A percentile compares a stretch with the other conserved stretches of the same genome.
Evolutionary conservation across 2,113 vertebrate species (phyloP).

Genomic region (Craseonycteris thonglongyai): DNA sequence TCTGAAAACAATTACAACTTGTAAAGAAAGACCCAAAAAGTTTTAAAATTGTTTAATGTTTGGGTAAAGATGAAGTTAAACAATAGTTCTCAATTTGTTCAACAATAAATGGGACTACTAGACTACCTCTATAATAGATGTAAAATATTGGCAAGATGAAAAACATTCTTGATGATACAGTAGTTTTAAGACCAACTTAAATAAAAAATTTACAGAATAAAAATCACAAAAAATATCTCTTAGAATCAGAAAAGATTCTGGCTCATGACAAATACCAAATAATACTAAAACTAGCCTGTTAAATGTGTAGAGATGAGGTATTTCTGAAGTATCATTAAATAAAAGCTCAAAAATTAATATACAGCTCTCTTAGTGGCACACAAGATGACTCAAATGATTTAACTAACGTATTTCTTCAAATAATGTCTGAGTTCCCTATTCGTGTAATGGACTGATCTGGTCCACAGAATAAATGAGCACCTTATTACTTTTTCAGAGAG

Average conservation of each 20-base stretch:
- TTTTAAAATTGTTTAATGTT: constrained; percentile 6
- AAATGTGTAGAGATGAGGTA: background rate
- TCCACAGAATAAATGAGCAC: background rate
- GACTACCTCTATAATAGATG: background rate
- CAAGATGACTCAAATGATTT: background rate
- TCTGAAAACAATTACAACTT: background rate
- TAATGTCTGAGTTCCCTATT: background rate
- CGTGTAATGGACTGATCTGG: background rate
- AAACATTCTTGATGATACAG: background rate
- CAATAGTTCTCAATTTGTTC: background rate
- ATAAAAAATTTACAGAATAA: constrained; percentile 5
- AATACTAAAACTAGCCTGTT: background rate
- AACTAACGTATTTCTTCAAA: background rate
- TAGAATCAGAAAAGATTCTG: background rate
- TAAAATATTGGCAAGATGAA: too few species aligned
- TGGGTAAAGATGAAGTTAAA: constrained; percentile 2
- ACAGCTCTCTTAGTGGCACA: background rate
- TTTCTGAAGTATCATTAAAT: background rate
- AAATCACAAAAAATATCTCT: background rate
- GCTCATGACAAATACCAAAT: background rate
- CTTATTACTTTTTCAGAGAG: background rate
- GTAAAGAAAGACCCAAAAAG: background rate
- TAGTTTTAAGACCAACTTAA: background rate
- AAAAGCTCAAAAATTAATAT: background rate
- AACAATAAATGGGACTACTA: background rate